phyloP scores from a whole-genome alignment of 2,113 vertebrate species.

The Melierax canorus region DNA sequence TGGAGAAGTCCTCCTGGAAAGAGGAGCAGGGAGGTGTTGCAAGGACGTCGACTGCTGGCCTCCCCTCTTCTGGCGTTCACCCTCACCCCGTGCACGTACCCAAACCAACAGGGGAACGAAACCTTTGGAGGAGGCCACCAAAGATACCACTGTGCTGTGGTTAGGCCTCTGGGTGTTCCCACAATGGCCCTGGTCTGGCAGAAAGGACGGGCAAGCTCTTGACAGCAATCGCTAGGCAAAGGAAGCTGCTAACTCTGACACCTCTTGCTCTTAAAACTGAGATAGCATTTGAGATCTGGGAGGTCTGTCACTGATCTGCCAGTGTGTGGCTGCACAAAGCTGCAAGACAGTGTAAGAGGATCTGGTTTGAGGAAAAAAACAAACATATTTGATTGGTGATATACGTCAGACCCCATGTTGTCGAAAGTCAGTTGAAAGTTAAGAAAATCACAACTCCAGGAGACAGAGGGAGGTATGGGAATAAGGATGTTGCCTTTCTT shows the following conservation, averaged over 20 bases:
- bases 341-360: background rate
- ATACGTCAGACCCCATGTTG: background rate
- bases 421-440: background rate
- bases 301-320: background rate
- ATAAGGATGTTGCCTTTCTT: background rate
- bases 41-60: background rate
- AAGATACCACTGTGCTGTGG: background rate
- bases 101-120: fast-evolving
- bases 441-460: background rate
- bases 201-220: background rate
- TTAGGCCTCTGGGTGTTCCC: background rate
- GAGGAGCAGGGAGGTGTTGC: background rate
- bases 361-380: background rate
- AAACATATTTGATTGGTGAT: background rate
- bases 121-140: background rate
- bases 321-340: background rate
- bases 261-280: background rate
- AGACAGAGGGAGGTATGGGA: background rate
- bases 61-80: background rate
- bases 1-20: background rate
- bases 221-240: background rate
- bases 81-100: fast-evolving
- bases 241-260: background rate
- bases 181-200: background rate
- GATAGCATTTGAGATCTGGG: background rate